Percentiles rank a stretch among this genome's conserved stretches.
Conservation (phyloP, 2,797 vertebrate species). For the Etheostoma nigrum region DNA sequence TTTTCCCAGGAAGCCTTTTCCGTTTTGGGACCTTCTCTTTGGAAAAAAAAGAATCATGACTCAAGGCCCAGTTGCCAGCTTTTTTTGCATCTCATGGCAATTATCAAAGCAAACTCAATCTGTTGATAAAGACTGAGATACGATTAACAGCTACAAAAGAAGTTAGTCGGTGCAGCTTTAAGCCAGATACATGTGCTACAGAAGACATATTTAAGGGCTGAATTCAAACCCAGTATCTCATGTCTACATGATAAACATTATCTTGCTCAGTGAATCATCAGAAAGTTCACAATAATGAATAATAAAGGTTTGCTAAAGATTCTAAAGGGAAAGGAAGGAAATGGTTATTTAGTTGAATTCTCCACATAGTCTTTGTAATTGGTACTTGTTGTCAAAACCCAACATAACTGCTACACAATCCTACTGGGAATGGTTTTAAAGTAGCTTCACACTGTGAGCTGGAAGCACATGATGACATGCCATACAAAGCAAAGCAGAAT, state of each 20-base stretch:
- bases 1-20: background rate
- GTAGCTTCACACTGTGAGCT: background rate
- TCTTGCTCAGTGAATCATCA: background rate
- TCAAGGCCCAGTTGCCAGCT: background rate
- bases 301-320: background rate
- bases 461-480: background rate
- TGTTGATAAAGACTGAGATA: background rate
- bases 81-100: background rate
- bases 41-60: background rate
- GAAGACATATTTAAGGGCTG: background rate
- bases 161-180: background rate
- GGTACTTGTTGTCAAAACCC: background rate
- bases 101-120: background rate
- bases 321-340: background rate
- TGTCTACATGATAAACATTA: too few relatives aligned
- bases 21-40: background rate
- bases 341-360: background rate
- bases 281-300: background rate
- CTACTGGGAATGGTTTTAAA: background rate
- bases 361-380: background rate
- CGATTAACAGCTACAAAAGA: background rate
- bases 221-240: background rate
- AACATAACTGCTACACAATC: background rate
- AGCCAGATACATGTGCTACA: too few relatives aligned
- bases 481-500: background rate